Conservation (phyloP, 2,888 invertebrate species). For the Serripes groenlandicus region DNA sequence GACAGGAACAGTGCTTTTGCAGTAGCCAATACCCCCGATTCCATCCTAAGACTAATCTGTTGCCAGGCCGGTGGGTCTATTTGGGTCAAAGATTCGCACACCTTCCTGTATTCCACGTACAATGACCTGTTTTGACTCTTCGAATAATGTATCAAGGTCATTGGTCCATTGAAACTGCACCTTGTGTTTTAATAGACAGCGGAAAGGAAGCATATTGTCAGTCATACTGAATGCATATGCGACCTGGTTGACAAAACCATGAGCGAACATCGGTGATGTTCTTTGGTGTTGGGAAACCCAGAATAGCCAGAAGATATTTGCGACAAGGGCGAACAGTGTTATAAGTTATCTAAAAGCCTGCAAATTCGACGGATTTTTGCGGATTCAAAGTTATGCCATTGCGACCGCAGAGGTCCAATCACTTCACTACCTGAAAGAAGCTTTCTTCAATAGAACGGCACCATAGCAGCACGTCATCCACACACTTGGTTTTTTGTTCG, state of each 20-base stretch:
- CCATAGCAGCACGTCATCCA: too few relatives aligned
- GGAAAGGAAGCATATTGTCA: constrained; percentile 39
- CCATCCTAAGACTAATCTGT: constrained; percentile 73
- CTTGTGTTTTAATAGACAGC: constrained; percentile 44
- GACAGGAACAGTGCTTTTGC: constrained; percentile 65
- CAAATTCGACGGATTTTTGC: constrained; percentile 70
- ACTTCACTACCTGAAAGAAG: too few relatives aligned
- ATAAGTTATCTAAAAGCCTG: constrained; percentile 55
- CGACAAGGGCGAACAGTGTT: constrained; percentile 61
- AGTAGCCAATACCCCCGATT: constrained; percentile 71
- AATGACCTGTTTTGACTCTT: constrained; percentile 56
- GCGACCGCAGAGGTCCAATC: too few relatives aligned
- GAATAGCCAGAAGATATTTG: constrained; percentile 58
- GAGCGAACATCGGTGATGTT: constrained; percentile 56
- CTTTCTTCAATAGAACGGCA: too few relatives aligned
- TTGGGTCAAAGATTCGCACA: constrained; percentile 68
- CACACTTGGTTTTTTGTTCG: too few relatives aligned
- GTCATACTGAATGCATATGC: constrained; percentile 66
- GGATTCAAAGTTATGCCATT: too few relatives aligned
- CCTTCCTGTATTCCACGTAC: constrained; percentile 66
- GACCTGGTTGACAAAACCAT: constrained; percentile 72
- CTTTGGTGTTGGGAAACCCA: constrained; percentile 61
- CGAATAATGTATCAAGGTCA: constrained; percentile 25
- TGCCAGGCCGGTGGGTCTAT: constrained; percentile 70
- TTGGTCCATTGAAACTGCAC: constrained; percentile 56